phyloP scores from a whole-genome alignment of 2,888 invertebrate species.

The Amphipyra berbera region DNA sequence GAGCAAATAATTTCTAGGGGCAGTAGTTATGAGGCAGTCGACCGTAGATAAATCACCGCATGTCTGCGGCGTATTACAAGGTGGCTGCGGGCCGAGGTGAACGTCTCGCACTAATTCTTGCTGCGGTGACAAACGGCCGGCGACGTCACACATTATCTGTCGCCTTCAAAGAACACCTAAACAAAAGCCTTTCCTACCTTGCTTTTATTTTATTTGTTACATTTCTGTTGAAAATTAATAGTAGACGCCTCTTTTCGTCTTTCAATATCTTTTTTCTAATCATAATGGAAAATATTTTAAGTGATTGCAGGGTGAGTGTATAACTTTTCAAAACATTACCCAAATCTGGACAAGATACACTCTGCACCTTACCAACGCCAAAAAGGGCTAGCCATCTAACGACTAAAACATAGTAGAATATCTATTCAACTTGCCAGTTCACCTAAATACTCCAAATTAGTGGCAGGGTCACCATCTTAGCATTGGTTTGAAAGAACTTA shows the following conservation, averaged over 20 bases:
- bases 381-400: no score
- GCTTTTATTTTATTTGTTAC: conserved; percentile 14
- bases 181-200: conserved; percentile 29
- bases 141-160: conserved; percentile 49
- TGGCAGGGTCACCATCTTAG: no score
- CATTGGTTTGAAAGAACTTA: no score
- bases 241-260: not conserved
- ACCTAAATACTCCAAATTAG: no score
- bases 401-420: no score
- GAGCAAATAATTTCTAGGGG: conserved; percentile 53
- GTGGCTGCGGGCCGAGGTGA: conserved; percentile 26
- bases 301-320: no score
- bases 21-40: conserved; percentile 53
- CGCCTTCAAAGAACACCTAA: conserved; percentile 22
- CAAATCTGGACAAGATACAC: no score
- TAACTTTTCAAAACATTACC: no score
- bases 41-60: conserved; percentile 54
- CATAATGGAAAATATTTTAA: no score
- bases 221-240: conserved; percentile 14
- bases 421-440: no score
- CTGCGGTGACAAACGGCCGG: conserved; percentile 45
- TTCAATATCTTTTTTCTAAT: no score
- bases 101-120: conserved; percentile 44
- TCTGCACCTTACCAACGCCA: no score
- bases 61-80: conserved; percentile 40